A percentile compares a stretch with the other conserved stretches of the same genome.
Evolutionary conservation across 1,140 invertebrate genomes (phyloP).

Genomic region (Ectropis grisescens): DNA sequence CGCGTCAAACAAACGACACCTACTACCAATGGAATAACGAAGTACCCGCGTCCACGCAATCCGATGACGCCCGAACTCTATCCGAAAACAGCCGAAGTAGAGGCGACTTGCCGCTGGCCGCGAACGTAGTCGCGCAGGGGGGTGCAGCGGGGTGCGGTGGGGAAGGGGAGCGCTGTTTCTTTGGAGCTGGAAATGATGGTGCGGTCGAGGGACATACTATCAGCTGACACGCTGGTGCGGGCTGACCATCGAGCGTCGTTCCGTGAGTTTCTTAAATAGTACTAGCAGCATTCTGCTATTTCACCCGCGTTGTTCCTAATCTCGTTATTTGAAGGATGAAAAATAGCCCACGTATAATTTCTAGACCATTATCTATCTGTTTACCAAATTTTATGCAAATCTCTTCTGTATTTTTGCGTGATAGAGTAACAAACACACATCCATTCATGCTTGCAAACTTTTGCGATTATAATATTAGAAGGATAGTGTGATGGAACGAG

Average conservation of each 20-base stretch:
- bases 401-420: no score
- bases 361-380: no score
- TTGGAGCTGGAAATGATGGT: conserved; percentile 61
- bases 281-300: no score
- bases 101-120: conserved; percentile 4
- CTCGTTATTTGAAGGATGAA: no score
- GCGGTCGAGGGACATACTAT: conserved; percentile 41
- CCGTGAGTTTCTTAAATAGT: conserved; percentile 31
- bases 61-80: no score
- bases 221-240: conserved; percentile 50
- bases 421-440: no score
- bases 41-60: conserved; percentile 8
- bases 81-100: conserved; percentile 13
- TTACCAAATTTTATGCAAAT: no score
- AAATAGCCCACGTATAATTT: no score
- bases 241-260: conserved; percentile 41
- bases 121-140: conserved; percentile 25
- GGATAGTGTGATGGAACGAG: no score
- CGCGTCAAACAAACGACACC: conserved; percentile 29
- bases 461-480: no score
- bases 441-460: no score
- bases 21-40: conserved; percentile 15
- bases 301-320: no score
- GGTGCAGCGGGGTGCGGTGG: conserved; percentile 21
- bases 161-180: conserved; percentile 21